Evolutionary conservation across 2,888 invertebrate genomes (phyloP).

Genomic region (Hypselothyrea guttata): DNA sequence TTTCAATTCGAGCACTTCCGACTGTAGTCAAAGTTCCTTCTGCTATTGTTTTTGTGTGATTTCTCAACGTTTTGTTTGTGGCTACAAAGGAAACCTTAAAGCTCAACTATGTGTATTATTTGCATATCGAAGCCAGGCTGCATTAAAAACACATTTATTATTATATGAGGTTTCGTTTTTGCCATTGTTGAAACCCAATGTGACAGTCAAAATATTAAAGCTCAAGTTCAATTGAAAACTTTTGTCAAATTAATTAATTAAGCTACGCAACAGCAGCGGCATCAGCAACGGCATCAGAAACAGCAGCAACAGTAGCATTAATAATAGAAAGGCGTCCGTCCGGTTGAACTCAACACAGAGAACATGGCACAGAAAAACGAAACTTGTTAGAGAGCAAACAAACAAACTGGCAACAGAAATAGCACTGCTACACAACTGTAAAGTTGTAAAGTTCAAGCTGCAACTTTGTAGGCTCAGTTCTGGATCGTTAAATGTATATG

Average conservation of each 20-base stretch:
- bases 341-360: constrained; percentile 57
- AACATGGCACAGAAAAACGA: constrained; percentile 47
- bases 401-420: constrained; percentile 51
- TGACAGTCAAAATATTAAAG: constrained; percentile 41
- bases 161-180: constrained; percentile 25
- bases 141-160: constrained; percentile 54
- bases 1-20: background rate
- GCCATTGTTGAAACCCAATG: too few species aligned
- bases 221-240: constrained; percentile 67
- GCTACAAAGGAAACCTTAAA: constrained; percentile 13
- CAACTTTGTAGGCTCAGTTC: constrained; percentile 62
- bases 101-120: background rate
- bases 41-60: constrained; percentile 7
- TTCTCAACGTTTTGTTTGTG: constrained; percentile 10
- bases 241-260: constrained; percentile 76
- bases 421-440: constrained; percentile 29
- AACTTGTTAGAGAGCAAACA: constrained; percentile 58
- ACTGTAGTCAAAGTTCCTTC: too few species aligned
- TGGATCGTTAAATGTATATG: background rate
- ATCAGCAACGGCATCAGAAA: constrained; percentile 3
- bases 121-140: constrained; percentile 28
- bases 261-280: constrained; percentile 50
- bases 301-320: constrained; percentile 48
- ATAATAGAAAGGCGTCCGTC: constrained; percentile 72
- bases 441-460: constrained; percentile 70